phyloP scores from a whole-genome alignment of 2,113 vertebrate species.

The Garra rufa region DNA sequence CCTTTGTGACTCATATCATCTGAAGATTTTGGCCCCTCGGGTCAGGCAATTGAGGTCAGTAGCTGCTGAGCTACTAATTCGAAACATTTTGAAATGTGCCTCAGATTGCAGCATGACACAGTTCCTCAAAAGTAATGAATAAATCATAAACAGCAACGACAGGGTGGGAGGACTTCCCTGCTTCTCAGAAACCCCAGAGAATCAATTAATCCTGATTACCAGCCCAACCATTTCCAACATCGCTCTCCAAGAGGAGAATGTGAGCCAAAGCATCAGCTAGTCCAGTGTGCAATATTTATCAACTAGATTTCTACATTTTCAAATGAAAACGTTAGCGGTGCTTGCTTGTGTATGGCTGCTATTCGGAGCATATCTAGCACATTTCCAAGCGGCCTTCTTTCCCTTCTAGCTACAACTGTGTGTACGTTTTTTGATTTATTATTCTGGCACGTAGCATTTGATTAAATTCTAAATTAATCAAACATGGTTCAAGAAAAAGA shows the following conservation, averaged over 20 bases:
- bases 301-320: constrained; percentile 12
- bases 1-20: neutral
- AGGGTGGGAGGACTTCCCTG: constrained; percentile 31
- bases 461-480: neutral
- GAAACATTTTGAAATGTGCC: constrained; percentile 20
- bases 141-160: constrained; percentile 29
- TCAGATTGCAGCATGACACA: constrained; percentile 22
- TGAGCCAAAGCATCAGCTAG: neutral
- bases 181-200: constrained; percentile 56
- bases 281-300: constrained; percentile 13
- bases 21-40: neutral
- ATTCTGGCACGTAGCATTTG: neutral
- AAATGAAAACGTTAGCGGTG: neutral
- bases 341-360: neutral
- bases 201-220: constrained; percentile 27
- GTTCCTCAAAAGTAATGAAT: constrained; percentile 31
- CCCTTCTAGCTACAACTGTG: neutral
- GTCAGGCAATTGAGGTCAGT: constrained; percentile 27
- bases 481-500: neutral
- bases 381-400: neutral
- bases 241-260: neutral
- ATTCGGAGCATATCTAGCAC: neutral
- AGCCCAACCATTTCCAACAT: constrained; percentile 8
- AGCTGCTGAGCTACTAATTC: neutral
- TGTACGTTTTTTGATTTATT: neutral